Evolutionary conservation across 1,140 invertebrate genomes (phyloP).

Genomic region (Drosophila miranda): DNA sequence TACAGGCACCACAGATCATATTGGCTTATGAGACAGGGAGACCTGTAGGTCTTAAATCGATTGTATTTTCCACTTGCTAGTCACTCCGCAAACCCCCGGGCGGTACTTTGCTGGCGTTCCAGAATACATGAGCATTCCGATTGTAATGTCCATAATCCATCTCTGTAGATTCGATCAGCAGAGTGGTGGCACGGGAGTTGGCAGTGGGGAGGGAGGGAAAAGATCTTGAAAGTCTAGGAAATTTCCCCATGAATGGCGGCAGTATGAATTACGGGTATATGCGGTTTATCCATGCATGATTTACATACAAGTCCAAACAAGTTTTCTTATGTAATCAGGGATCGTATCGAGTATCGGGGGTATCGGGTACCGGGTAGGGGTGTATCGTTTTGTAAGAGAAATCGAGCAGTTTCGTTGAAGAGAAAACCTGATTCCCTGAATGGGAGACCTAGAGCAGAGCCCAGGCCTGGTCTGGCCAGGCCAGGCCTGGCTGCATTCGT

Average conservation of each 20-base stretch:
- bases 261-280: slow-evolving; percentile 24
- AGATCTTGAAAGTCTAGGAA: slow-evolving; percentile 17
- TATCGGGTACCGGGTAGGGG: neutral
- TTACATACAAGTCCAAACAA: slow-evolving; percentile 10
- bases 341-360: slow-evolving; percentile 5
- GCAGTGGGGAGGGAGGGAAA: neutral
- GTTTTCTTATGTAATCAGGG: too few species aligned
- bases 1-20: slow-evolving; percentile 18
- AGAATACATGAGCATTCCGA: neutral
- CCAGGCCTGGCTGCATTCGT: slow-evolving; percentile 51
- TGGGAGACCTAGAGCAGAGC: slow-evolving; percentile 22
- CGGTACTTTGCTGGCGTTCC: neutral
- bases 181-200: slow-evolving; percentile 1
- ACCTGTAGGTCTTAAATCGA: slow-evolving; percentile 5
- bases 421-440: slow-evolving; percentile 24
- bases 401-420: neutral
- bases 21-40: slow-evolving; percentile 24
- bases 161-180: too few species aligned
- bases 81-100: too few species aligned
- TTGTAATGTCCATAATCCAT: neutral
- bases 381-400: slow-evolving; percentile 5
- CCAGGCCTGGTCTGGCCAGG: neutral
- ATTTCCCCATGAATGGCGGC: slow-evolving; percentile 16
- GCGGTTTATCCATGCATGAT: slow-evolving; percentile 13
- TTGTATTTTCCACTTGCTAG: slow-evolving; percentile 3